Base-by-base conservation (phyloP, 1,140 invertebrate genomes). In the Drosophila takahashii region DNA sequence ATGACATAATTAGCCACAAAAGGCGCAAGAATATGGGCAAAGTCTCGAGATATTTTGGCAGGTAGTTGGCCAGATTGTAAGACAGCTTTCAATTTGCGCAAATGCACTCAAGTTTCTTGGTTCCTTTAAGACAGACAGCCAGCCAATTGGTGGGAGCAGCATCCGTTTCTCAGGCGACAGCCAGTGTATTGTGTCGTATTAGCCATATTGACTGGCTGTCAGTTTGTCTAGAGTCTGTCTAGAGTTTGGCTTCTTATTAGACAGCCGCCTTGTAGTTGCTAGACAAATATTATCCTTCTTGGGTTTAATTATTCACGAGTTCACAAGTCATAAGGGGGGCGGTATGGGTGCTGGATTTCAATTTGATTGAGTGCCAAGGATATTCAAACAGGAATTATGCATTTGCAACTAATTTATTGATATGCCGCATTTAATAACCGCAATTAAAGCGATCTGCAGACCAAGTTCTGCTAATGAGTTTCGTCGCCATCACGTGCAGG, bases 1-100 rank as follows among this genome's bases (percentile, higher is more conserved):
- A 57, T 76, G 72, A 51, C 72, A 76, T 76, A 76, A 76, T 76
- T 76, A 76, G 72, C 71, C 72, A 66, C 71, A 76, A 56, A 76
- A 53, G 72, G 22, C 60, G 37, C 51, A 39, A 32, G 32, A 48
- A 65, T 60, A 56, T 42, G 9, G 56, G 7, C 11, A 32, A 69
- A 16, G 27, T 75, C 72, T 58, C 58, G 72, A 52, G 72, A 48
- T 73, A 61, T 73, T 73, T 73, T 71, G 60, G 37, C 60, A 75
- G 59, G 52, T 34, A 39, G 11, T 15, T 16, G 15, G 44, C 27
- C 50, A 42, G 69, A 18, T 57, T 62, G 3, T 75, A 45, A 75
- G 71, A 75, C 72, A 76, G 72, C 71, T 76, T 76, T 76, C 71
- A 76, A 76, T 76, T 76, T 76, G 52, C 29, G 16, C 60, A 76